These are phyloP conservation scores for Gouania willdenowi DNA, from an alignment of 2,797 vertebrate genomes.

Conservation along the genomic window DNA sequence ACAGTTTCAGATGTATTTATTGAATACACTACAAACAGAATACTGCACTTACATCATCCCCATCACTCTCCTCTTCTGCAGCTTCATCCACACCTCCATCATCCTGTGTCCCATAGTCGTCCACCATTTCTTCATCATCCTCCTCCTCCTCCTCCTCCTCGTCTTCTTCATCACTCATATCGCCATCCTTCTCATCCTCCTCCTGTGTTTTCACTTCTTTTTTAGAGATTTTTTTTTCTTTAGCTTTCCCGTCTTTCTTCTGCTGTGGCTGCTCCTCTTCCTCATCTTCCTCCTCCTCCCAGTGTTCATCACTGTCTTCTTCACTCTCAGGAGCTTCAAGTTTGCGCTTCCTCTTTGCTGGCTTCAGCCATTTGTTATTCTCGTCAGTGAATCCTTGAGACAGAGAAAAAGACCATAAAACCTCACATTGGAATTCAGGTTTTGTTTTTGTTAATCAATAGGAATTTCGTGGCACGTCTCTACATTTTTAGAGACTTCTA, in stretches of 20 bases:
- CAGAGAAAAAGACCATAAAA: too few relatives aligned
- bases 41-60: conserved; percentile 65
- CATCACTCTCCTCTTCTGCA: conserved; percentile 70
- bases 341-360: conserved; percentile 72
- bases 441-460: too few relatives aligned
- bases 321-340: conserved; percentile 42
- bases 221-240: conserved; percentile 43
- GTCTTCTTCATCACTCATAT: conserved; percentile 11
- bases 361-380: conserved; percentile 78
- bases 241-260: conserved; percentile 32
- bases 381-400: conserved; percentile 77
- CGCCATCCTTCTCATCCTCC: conserved; percentile 57
- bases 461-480: too few relatives aligned
- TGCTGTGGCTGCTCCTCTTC: not conserved
- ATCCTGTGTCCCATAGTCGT: conserved; percentile 74
- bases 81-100: conserved; percentile 69
- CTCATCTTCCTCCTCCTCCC: conserved; percentile 53
- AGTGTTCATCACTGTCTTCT: conserved; percentile 70
- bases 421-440: too few relatives aligned
- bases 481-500: too few relatives aligned
- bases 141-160: conserved; percentile 65
- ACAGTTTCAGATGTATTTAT: not conserved
- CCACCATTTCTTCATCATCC: conserved; percentile 70
- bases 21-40: not conserved
- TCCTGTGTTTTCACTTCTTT: conserved; percentile 50